Evolutionary conservation across 2,797 vertebrate genomes (phyloP), one percentile per base, ranked within the genome.

Genomic region (Crocidura indochinensis): DNA sequence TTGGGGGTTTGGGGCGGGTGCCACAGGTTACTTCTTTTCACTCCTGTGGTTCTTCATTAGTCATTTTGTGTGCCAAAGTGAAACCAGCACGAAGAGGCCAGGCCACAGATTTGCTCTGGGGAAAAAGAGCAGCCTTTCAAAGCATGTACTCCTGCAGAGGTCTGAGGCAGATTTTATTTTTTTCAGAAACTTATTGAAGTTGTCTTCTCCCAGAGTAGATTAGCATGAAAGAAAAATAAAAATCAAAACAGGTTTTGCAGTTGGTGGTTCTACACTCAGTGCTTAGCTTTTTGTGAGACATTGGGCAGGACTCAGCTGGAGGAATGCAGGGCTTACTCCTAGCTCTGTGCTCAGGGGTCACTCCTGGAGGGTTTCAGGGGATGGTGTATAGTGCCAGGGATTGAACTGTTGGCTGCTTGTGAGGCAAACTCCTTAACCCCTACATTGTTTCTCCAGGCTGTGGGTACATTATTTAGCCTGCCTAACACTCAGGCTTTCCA

Each of bases 31-130:
- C 38, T 92, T 38, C 20, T 9, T 38, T 81, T 91, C 76, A 72
- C 27, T 77, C 78, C 87, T 82, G 79, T 3, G 87, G 89, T 82
- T 92, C 91, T 53, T 91, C 64, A 62, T 92, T 74, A 93, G 75
- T 92, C 78, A 77, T 83, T 89, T 82, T 72, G 11, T 82, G 72
- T 51, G 77, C 84, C 47, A 56, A 80, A 84, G 91, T 19, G 20
- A 82, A 85, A 38, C 29, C n/a, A 79, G 47, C 46, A 26, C 20
- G 26, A 81, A 44, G 82, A 75, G 38, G 71, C 74, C 87, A 27
- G 71, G 72, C 47, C 44, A 1, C 10, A 0, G 38, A 67, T 65
- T 87, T 62, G 68, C 87, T 82, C 29, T 44, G 72, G 92, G 91
- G 83, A 80, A 89, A 87, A 53, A 26, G 22, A 31, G 78, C 77